Conservation (phyloP, 2,113 vertebrate genomes). For the Bos indicus region DNA sequence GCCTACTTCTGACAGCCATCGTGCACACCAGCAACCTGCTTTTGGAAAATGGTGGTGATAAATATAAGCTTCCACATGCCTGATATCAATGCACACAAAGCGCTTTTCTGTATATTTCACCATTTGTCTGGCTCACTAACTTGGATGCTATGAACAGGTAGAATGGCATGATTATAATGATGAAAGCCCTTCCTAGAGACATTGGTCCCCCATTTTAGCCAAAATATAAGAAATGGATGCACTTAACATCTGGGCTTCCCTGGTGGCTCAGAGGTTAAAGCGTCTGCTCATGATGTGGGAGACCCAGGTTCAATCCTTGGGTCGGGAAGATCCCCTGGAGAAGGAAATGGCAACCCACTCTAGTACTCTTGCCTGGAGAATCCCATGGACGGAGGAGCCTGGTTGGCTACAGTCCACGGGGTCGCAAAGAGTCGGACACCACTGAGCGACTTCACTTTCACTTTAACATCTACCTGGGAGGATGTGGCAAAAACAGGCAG, state of each 20-base stretch:
- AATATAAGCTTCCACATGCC: fast-evolving
- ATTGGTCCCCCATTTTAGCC: not conserved
- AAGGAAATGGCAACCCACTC: too few relatives aligned
- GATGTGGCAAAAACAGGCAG: not conserved
- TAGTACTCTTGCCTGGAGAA: too few relatives aligned
- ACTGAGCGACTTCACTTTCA: too few relatives aligned
- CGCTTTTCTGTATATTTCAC: fast-evolving
- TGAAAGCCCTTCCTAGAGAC: not conserved
- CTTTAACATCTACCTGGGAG: not conserved
- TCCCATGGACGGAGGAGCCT: too few relatives aligned
- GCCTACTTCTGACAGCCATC: fast-evolving
- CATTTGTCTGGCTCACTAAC: not conserved
- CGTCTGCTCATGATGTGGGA: too few relatives aligned
- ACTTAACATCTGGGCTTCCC: too few relatives aligned
- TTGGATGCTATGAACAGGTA: fast-evolving
- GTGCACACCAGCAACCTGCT: fast-evolving
- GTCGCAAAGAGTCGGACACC: too few relatives aligned
- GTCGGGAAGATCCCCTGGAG: too few relatives aligned
- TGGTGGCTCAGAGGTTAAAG: too few relatives aligned
- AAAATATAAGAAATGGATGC: not conserved
- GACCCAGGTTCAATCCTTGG: too few relatives aligned
- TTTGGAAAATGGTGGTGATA: fast-evolving
- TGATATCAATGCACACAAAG: fast-evolving
- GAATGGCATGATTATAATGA: fast-evolving
- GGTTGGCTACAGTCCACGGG: too few relatives aligned